Conservation (phyloP, 2,113 vertebrate species). For the Pipa parva region DNA sequence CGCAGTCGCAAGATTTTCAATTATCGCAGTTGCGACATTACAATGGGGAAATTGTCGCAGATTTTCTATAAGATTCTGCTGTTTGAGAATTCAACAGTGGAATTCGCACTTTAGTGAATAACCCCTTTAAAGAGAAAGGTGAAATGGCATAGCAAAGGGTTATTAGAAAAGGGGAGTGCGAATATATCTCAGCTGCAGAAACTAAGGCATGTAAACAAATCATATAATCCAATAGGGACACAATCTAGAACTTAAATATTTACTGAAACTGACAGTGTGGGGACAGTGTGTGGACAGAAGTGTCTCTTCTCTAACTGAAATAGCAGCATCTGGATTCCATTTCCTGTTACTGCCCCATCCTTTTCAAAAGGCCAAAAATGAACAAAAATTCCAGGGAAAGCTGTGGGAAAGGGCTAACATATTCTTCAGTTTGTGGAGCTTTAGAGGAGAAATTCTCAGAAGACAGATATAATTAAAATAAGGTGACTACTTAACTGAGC, state of each 20-base stretch:
- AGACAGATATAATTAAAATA: neutral
- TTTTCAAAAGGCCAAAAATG: neutral
- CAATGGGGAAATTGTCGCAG: too few species aligned
- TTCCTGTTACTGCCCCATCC: slow-evolving; percentile 9
- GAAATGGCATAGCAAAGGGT: neutral
- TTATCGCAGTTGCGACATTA: too few species aligned
- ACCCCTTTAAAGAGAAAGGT: too few species aligned
- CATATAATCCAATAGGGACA: neutral
- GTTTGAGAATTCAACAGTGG: too few species aligned
- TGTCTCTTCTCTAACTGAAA: neutral
- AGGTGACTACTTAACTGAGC: neutral
- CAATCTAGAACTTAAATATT: neutral
- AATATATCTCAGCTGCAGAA: neutral
- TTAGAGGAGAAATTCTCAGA: neutral
- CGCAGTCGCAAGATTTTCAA: too few species aligned
- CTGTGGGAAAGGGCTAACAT: neutral
- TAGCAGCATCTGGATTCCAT: slow-evolving; percentile 17
- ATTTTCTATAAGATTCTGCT: too few species aligned
- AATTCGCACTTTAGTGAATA: too few species aligned
- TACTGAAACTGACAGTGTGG: slow-evolving; percentile 4
- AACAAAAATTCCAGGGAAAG: slow-evolving; percentile 18
- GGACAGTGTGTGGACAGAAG: neutral
- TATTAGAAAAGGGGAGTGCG: neutral
- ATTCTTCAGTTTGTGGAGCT: neutral
- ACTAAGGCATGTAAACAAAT: neutral